Conservation (phyloP, 1,140 invertebrate species). For the Tribolium castaneum region DNA sequence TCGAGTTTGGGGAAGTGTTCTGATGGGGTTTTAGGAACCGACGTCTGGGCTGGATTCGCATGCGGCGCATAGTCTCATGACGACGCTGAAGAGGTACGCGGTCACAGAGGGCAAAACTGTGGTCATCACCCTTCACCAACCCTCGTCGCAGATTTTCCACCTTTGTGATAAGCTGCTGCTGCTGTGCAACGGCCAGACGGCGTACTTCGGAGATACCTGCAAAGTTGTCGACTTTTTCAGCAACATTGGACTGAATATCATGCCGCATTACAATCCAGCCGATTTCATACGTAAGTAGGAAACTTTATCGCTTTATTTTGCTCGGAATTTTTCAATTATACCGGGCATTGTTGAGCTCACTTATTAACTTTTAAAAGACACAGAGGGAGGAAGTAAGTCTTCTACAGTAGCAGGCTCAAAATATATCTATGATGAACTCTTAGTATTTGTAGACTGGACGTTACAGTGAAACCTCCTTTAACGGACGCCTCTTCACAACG, state of each 20-base stretch:
- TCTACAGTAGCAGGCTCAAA: too few species aligned
- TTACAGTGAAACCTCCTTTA: too few species aligned
- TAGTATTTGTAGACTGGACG: too few species aligned
- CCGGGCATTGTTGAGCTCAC: too few species aligned
- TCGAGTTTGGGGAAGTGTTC: not conserved
- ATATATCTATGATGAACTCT: too few species aligned
- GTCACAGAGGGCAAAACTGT: slow-evolving; percentile 84
- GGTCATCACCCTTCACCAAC: slow-evolving; percentile 87
- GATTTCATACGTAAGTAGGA: slow-evolving; percentile 81
- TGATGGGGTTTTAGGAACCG: slow-evolving; percentile 74
- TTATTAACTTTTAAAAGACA: too few species aligned
- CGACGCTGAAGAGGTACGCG: slow-evolving; percentile 79
- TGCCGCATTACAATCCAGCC: slow-evolving; percentile 87
- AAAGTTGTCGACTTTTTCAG: slow-evolving; percentile 83
- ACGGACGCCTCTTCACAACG: too few species aligned
- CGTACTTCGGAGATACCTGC: slow-evolving; percentile 82
- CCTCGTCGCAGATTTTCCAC: slow-evolving; percentile 89
- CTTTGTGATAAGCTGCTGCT: slow-evolving; percentile 87
- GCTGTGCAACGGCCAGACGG: slow-evolving; percentile 80
- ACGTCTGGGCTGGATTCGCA: slow-evolving; percentile 89
- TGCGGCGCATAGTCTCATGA: slow-evolving; percentile 81
- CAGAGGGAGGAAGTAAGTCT: too few species aligned
- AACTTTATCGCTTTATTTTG: too few species aligned
- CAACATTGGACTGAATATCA: slow-evolving; percentile 77
- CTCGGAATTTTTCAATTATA: too few species aligned